Evolutionary conservation across 2,113 vertebrate genomes (phyloP).

Genomic region (Myanophis thanlyinensis): DNA sequence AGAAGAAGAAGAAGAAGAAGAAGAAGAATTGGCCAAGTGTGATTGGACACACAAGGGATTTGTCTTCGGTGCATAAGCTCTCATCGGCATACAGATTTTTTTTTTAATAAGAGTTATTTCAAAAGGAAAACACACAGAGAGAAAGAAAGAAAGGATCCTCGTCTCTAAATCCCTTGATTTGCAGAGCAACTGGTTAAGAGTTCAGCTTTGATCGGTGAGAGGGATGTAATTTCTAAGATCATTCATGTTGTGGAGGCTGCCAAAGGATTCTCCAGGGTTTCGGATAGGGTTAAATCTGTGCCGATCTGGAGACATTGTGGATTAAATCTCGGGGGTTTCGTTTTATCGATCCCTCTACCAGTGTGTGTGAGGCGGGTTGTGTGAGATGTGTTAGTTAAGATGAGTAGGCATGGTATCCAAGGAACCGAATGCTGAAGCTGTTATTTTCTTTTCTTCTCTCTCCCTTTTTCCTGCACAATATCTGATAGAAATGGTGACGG

Average conservation of each 20-base stretch:
- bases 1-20: too few relatives aligned
- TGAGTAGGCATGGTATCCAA: not conserved
- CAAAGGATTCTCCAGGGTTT: not conserved
- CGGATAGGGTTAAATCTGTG: not conserved
- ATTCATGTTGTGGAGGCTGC: not conserved
- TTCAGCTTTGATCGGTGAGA: too few relatives aligned
- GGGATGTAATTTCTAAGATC: not conserved
- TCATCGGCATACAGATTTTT: too few relatives aligned
- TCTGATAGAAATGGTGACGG: slow-evolving; percentile 26
- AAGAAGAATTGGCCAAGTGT: too few relatives aligned
- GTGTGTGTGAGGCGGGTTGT: not conserved
- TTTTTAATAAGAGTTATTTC: too few relatives aligned
- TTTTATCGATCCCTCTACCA: not conserved
- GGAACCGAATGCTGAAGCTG: not conserved
- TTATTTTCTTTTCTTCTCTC: not conserved
- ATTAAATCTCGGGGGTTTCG: not conserved
- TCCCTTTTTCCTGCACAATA: slow-evolving; percentile 3
- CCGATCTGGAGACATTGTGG: not conserved
- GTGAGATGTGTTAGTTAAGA: not conserved
- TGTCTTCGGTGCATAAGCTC: too few relatives aligned
- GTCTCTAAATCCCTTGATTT: not conserved
- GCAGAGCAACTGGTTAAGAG: not conserved
- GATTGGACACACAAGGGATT: too few relatives aligned
- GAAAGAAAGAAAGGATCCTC: not conserved
- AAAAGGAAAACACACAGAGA: too few relatives aligned